Evolutionary conservation across 2,888 invertebrate species (phyloP).

Genomic region (Argyresthia albistria): DNA sequence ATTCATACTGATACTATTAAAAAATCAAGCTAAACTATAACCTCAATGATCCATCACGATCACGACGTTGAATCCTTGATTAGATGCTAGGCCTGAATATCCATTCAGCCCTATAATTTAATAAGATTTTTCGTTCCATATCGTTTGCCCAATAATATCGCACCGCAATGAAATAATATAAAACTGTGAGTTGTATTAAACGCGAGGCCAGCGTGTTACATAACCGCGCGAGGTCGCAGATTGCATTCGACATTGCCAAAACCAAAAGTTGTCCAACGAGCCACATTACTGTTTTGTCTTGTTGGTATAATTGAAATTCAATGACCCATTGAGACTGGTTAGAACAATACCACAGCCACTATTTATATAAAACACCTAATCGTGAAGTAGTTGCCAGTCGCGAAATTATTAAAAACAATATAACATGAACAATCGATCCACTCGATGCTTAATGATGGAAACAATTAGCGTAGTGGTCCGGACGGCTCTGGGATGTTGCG

Average conservation of each 20-base stretch:
- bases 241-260: conserved; percentile 33
- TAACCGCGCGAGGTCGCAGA: conserved; percentile 35
- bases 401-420: conserved; percentile 33
- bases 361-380: background rate
- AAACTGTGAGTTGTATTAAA: conserved; percentile 30
- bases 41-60: background rate
- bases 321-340: conserved; percentile 1
- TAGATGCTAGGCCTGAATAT: too few species aligned
- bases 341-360: background rate
- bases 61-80: too few species aligned
- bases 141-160: conserved; percentile 15
- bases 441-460: conserved; percentile 49
- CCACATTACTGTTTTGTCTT: conserved; percentile 16
- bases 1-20: conserved; percentile 10
- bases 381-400: background rate
- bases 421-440: conserved; percentile 33
- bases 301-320: conserved; percentile 1
- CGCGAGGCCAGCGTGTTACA: conserved; percentile 45
- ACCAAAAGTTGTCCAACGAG: conserved; percentile 30
- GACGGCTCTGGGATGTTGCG: conserved; percentile 37
- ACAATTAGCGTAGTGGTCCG: conserved; percentile 69
- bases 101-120: too few species aligned
- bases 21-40: background rate
- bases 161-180: conserved; percentile 25
- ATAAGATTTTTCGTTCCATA: conserved; percentile 1